Conservation (phyloP, 2,888 invertebrate genomes). For the Drosophila rubida region DNA sequence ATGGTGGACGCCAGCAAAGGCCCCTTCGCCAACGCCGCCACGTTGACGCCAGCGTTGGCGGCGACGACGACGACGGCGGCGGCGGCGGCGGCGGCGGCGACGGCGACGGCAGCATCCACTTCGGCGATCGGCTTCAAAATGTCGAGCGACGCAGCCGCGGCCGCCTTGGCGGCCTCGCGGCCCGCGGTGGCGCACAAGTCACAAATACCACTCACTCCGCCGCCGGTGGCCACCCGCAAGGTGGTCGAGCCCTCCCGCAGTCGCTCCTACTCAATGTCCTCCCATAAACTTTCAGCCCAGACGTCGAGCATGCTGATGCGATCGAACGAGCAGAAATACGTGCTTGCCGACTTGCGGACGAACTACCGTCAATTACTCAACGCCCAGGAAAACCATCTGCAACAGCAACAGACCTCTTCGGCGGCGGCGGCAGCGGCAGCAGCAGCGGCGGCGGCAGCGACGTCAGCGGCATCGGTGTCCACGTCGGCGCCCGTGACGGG, state of each 20-base stretch:
- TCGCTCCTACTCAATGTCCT: constrained; percentile 84
- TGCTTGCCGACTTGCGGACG: constrained; percentile 15
- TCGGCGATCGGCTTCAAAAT: too few species aligned
- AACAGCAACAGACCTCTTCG: constrained; percentile 18
- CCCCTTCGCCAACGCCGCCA: too few species aligned
- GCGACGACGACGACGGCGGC: neutral
- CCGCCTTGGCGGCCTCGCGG: neutral
- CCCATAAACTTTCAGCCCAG: constrained; percentile 84
- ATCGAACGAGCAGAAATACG: constrained; percentile 39
- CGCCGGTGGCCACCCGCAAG: constrained; percentile 83
- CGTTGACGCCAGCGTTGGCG: too few species aligned
- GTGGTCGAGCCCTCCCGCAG: constrained; percentile 81
- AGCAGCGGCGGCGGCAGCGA: constrained; percentile 45
- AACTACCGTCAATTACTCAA: neutral
- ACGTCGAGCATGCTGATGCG: constrained; percentile 33
- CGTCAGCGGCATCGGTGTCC: constrained; percentile 72
- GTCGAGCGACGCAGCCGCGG: neutral
- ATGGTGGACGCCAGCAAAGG: constrained; percentile 45
- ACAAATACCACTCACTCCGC: constrained; percentile 82
- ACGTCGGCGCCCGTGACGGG: constrained; percentile 70
- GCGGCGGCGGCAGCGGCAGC: constrained; percentile 17
- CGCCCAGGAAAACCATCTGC: neutral
- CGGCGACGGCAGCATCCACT: too few species aligned
- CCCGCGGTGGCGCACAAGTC: constrained; percentile 56
- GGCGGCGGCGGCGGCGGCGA: neutral